phyloP scores from a whole-genome alignment of 2,113 vertebrate species.

The Mus musculus region GRCm39 chr10:10904501-10905000 shows the following conservation, averaged over 20 bases:
- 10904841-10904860: background rate
- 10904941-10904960: background rate
- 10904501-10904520: background rate
- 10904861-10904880: background rate
- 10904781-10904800: background rate
- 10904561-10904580: background rate
- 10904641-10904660: background rate
- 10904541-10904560: conserved; percentile 49
- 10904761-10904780: background rate
- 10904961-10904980: background rate
- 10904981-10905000: background rate
- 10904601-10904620: background rate
- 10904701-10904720: background rate
- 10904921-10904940: background rate
- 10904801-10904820: background rate
- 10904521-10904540: conserved; percentile 32
- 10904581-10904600: background rate
- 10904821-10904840: background rate
- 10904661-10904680: background rate
- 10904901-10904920: background rate
- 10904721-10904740: background rate
- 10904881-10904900: background rate
- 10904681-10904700: background rate
- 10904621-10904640: background rate
- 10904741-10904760: background rate